Conservation (phyloP, 35 echinoderm and acorn worm genomes). For the Apostichopus japonicus region DNA sequence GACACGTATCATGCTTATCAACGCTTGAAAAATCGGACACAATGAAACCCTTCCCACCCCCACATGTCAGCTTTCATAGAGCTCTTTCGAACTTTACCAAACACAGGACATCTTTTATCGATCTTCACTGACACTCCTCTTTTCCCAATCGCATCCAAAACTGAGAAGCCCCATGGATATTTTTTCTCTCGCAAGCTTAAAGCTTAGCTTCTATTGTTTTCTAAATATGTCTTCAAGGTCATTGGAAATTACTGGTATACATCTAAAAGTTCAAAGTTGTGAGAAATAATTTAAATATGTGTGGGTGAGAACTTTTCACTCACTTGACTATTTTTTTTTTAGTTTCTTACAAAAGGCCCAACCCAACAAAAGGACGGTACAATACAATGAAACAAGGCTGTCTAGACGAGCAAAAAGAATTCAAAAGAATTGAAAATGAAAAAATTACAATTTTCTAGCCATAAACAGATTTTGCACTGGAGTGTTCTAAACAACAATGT, state of each 20-base stretch:
- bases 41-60: background rate
- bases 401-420: no score
- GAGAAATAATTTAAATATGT: no score
- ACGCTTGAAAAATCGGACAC: background rate
- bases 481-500: no score
- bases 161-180: background rate
- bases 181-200: background rate
- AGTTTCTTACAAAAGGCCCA: no score
- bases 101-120: background rate
- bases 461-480: no score
- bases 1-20: background rate
- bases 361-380: no score
- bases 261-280: no score
- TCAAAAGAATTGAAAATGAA: no score
- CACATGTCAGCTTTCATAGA: background rate
- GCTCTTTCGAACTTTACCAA: background rate
- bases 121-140: background rate
- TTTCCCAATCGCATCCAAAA: background rate
- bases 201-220: background rate
- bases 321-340: no score
- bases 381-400: no score
- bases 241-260: background rate
- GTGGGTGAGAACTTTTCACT: no score
- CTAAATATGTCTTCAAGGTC: background rate
- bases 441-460: no score